A percentile compares a stretch with the other conserved stretches of the same genome.
These are phyloP conservation scores for Papilio gigon DNA, from an alignment of 2,888 invertebrate species.

Conservation along the genomic window DNA sequence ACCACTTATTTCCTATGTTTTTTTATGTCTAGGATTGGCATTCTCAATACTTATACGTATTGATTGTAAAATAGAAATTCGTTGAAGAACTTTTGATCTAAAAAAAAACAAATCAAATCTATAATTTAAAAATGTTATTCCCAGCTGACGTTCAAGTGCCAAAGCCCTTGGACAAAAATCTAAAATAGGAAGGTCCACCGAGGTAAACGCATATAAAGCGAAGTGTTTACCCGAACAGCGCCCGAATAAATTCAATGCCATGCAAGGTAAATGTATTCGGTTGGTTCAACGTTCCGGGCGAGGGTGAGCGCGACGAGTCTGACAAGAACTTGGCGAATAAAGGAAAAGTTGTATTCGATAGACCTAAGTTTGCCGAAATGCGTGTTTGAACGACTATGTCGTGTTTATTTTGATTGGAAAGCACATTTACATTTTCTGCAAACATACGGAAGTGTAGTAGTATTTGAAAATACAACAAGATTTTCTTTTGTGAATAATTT, in stretches of 20 bases:
- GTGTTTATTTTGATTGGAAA: conserved; percentile 78
- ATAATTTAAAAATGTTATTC: conserved; percentile 25
- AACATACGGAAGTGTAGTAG: conserved; percentile 58
- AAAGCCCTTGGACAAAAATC: conserved; percentile 19
- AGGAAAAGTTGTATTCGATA: conserved; percentile 63
- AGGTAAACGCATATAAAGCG: conserved; percentile 44
- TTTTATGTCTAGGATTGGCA: too few species aligned
- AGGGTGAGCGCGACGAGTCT: conserved; percentile 61
- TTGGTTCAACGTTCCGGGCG: conserved; percentile 63
- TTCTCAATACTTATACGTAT: too few species aligned
- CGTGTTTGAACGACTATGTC: conserved; percentile 72
- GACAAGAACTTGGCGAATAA: conserved; percentile 73
- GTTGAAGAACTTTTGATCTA: neutral
- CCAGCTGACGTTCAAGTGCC: conserved; percentile 16
- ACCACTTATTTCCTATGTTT: too few species aligned
- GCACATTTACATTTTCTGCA: conserved; percentile 57
- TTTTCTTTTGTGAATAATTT: neutral
- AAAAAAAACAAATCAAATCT: conserved; percentile 8
- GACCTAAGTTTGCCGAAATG: conserved; percentile 61
- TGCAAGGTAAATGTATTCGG: conserved; percentile 64
- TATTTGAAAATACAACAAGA: conserved; percentile 54
- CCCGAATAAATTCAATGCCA: conserved; percentile 63
- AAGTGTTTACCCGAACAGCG: conserved; percentile 58
- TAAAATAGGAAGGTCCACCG: conserved; percentile 40
- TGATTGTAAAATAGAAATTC: neutral